Evolutionary conservation across 2,797 vertebrate species (phyloP).

Genomic region (Podargus strigoides): DNA sequence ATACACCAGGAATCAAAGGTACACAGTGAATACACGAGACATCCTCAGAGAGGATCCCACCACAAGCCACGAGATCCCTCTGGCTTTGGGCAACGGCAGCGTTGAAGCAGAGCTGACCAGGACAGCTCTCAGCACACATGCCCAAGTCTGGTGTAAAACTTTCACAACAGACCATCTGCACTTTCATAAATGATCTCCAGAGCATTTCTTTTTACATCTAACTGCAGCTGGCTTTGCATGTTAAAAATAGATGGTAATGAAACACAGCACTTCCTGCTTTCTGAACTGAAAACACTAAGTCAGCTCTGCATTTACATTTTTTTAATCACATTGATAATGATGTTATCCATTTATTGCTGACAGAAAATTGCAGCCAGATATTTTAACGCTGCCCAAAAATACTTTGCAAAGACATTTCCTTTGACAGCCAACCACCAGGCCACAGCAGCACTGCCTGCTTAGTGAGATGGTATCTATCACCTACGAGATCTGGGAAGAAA

Average conservation of each 20-base stretch:
- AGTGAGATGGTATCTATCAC: neutral
- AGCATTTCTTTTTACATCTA: neutral
- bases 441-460: neutral
- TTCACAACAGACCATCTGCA: neutral
- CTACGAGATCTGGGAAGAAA: neutral
- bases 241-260: neutral
- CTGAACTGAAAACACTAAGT: neutral
- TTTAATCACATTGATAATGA: neutral
- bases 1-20: neutral
- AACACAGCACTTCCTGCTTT: neutral
- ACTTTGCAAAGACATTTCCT: neutral
- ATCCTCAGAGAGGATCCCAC: neutral
- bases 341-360: neutral
- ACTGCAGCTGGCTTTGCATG: neutral
- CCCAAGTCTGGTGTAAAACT: neutral
- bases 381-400: neutral
- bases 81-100: neutral
- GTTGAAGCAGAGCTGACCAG: neutral
- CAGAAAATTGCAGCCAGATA: neutral
- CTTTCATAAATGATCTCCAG: neutral
- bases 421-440: neutral
- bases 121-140: neutral
- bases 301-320: neutral
- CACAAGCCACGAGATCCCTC: neutral
- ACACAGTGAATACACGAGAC: fast-evolving